These are phyloP conservation scores for Drosophila asahinai DNA, from an alignment of 1,140 invertebrate genomes.

Conservation along the genomic window DNA sequence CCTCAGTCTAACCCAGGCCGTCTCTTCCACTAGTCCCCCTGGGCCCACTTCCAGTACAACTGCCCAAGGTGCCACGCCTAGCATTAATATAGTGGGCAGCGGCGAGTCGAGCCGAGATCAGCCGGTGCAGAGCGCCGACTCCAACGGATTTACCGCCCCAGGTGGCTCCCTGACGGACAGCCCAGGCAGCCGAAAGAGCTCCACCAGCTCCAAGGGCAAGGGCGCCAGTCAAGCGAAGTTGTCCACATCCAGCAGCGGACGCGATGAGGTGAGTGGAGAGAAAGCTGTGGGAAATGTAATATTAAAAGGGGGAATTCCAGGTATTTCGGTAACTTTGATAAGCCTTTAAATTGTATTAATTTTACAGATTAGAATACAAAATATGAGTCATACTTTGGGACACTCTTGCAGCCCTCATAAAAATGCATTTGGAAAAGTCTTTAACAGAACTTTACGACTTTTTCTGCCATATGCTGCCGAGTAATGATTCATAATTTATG, in stretches of 20 bases:
- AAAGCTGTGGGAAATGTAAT: too few species aligned
- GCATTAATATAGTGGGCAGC: conserved; percentile 55
- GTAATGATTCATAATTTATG: conserved; percentile 2
- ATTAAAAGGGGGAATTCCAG: neutral
- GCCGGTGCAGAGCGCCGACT: conserved; percentile 50
- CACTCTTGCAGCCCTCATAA: neutral
- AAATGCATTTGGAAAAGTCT: neutral
- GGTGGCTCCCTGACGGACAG: conserved; percentile 51
- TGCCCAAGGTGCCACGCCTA: conserved; percentile 41
- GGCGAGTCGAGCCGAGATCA: conserved; percentile 32
- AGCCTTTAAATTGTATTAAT: neutral
- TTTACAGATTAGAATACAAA: neutral
- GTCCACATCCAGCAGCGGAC: conserved; percentile 72
- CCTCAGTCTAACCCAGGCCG: conserved; percentile 28
- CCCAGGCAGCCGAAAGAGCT: conserved; percentile 69
- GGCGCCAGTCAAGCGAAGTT: conserved; percentile 49
- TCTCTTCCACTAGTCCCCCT: conserved; percentile 38
- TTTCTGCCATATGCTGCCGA: neutral
- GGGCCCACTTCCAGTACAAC: conserved; percentile 25
- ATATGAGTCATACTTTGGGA: neutral
- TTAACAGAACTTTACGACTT: neutral
- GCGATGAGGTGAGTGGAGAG: conserved; percentile 64
- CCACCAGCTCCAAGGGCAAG: conserved; percentile 70
- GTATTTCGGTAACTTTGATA: neutral
- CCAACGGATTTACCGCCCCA: conserved; percentile 45